Base-by-base conservation (phyloP, 2,888 invertebrate genomes). In the Standfussiana lucernea region DNA sequence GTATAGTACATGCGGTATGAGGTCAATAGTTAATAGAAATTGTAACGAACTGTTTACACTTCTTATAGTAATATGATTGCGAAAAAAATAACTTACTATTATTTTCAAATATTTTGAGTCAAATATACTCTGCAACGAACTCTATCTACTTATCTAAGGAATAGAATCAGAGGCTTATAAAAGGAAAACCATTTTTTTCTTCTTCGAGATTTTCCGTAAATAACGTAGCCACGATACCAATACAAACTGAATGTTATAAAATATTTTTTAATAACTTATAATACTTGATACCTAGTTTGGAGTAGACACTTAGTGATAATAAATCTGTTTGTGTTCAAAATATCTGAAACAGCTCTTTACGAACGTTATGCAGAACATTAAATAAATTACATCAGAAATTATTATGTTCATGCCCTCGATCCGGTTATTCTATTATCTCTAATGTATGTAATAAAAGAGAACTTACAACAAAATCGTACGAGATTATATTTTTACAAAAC, bases 371-470 rank as follows among this genome's bases (percentile, higher is more conserved):
- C 64, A 83, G 82, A 76, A 68, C n/a, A 35, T 56, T 21, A 32
- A 45, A 50, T 68, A 81, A 83, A 81, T 85, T 84, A 82, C 86
- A 86, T 86, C 86, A 86, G 82, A 84, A 72, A 64, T 82, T 86
- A 84, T 86, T 72, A 53, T 76, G 77, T 62, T 80, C 53, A n/a
- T 78, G 75, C 79, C 77, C 79, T 85, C 77, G 77, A 76, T 81
- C 67, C 64, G 53, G 62, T 70, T 86, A 83, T 84, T 87, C 67
- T 86, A 83, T 84, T 87, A 87, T 87, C 82, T 59, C 61, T 71
- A 72, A 77, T 68, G 68, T 69, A 77, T 68, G 68, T 69, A 45
- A 70, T 64, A 68, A 75, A 67, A 67, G 62, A 75, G 59, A 73
- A 65, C 65, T 69, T 42, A 75, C 35, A 66, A 40, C 45, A 47